Evolutionary conservation across 1,140 invertebrate species (phyloP).

Genomic region (Eurytemora carolleeae): DNA sequence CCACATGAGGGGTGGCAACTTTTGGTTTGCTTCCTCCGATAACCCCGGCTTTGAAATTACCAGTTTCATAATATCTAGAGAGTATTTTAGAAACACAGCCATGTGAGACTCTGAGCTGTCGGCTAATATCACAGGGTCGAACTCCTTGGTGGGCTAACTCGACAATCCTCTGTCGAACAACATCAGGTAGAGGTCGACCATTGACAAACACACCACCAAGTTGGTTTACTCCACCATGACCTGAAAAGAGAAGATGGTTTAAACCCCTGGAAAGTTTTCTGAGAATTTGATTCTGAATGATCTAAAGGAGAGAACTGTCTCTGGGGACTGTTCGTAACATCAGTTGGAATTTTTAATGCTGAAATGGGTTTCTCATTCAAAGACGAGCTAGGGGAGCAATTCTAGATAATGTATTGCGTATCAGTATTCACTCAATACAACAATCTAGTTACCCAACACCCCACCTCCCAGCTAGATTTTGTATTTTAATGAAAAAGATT

Average conservation of each 20-base stretch:
- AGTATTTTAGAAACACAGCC: constrained; percentile 42
- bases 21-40: constrained; percentile 98
- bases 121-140: constrained; percentile 50
- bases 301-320: no score
- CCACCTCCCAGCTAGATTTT: no score
- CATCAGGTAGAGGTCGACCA: constrained; percentile 77
- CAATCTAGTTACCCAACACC: no score
- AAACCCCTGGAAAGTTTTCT: no score
- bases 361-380: no score
- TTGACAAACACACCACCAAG: constrained; percentile 90
- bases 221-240: constrained; percentile 87
- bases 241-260: constrained; percentile 33
- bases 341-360: no score
- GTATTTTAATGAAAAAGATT: no score
- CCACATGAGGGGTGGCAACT: constrained; percentile 92
- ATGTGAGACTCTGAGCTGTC: constrained; percentile 34
- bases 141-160: constrained; percentile 88
- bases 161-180: constrained; percentile 80
- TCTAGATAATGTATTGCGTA: no score
- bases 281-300: no score
- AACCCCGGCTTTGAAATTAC: constrained; percentile 93
- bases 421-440: no score
- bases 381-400: no score
- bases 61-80: constrained; percentile 84
- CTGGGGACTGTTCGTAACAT: no score